Base-by-base conservation (phyloP, 2,888 invertebrate genomes). In the Hermodice carunculata region DNA sequence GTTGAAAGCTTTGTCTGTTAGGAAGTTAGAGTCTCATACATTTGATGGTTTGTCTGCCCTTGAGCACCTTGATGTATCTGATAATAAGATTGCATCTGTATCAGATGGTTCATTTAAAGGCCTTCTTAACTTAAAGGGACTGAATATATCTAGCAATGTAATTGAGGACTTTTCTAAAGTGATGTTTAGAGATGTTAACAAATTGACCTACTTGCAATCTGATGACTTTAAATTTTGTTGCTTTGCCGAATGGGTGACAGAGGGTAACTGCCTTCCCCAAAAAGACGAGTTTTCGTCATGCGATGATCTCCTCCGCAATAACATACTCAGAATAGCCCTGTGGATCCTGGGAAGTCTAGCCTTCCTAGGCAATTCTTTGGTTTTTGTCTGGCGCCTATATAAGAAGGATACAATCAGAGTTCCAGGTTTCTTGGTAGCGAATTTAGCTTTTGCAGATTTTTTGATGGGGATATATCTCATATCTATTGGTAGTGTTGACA, bases 231-330 rank as follows among this genome's bases (percentile, higher is more conserved):
- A 52, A 40, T 49, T 49, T 34, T 65, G 65, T 49, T 65, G 65
- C 44, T 61, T 61, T 22, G 60, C 53, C 3, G 42, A 54, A n/a
- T 29, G 42, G 3, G 34, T 57, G 2, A 22, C 44, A 11, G 46
- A 57, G 29, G 70, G 75, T 32, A 67, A 75, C 46, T 81, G 81
- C 48, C 57, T 64, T 1, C 81, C 81, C 1, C 69, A 71, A 31
- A 67, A 74, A 22, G 71, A 74, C 58, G 67, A 63, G 14, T 65
- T 76, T 54, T 69, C 72, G 28, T 76, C 76, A 1, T 77, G 78
- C 51, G 61, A 62, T 24, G 73, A 78, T 52, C 67, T 78, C 19
- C 70, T 78, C 68, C 59, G 68, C n/a, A 59, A 66, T 2, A 43
- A 64, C 19, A 42, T 69, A 19, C 67, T 74, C 3, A 60, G 69